phyloP scores from a whole-genome alignment of 2,797 vertebrate genomes.

The Clarias laeviceps region DNA sequence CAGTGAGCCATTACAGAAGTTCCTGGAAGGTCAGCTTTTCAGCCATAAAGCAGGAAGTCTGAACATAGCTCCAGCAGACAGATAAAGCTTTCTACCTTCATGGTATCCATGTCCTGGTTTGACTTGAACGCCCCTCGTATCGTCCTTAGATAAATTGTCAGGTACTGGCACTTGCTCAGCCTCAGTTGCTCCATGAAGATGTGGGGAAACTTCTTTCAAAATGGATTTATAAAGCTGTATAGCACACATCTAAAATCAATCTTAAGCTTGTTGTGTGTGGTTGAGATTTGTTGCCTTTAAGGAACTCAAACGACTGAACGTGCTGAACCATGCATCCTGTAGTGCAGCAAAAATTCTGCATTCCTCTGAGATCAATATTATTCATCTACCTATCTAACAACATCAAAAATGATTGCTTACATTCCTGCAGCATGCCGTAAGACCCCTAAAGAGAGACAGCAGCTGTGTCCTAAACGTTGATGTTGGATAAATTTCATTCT shows the following conservation, averaged over 20 bases:
- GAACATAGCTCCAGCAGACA: no score
- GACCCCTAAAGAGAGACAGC: conserved; percentile 1
- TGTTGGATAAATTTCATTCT: conserved; percentile 6
- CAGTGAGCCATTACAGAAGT: no score
- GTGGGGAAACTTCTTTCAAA: not conserved
- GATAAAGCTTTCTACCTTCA: no score
- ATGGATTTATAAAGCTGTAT: conserved; percentile 1
- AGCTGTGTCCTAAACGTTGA: conserved; percentile 5
- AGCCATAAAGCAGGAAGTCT: no score
- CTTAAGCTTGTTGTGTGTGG: conserved; percentile 29
- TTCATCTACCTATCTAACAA: conserved; percentile 36
- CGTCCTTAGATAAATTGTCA: not conserved
- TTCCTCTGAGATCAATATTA: conserved; percentile 43
- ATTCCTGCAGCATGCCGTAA: conserved; percentile 32
- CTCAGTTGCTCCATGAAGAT: not conserved
- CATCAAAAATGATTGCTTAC: not conserved
- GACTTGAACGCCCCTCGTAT: no score
- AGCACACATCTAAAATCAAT: conserved; percentile 34
- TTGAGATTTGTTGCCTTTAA: conserved; percentile 42
- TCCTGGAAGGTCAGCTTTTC: no score
- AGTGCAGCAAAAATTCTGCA: conserved; percentile 26
- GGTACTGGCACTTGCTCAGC: no score
- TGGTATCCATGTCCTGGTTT: no score
- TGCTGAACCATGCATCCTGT: conserved; percentile 39
- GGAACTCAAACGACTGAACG: conserved; percentile 25